Evolutionary conservation across 2,888 invertebrate genomes (phyloP).

Genomic region (Perithous albicinctus): DNA sequence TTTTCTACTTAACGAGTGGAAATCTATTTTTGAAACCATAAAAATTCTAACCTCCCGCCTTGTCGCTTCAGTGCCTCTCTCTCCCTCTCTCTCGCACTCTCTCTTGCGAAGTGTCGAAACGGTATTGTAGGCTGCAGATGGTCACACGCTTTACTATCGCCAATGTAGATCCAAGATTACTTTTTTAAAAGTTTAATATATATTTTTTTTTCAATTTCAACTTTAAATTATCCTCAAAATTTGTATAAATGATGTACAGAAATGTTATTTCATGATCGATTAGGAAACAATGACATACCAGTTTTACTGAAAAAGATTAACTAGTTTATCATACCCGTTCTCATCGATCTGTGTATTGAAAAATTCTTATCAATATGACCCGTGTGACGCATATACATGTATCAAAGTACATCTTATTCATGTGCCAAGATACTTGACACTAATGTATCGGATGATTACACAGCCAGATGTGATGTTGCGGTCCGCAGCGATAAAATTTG

Average conservation of each 20-base stretch:
- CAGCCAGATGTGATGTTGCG: neutral
- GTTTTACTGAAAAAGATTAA: neutral
- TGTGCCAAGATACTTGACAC: neutral
- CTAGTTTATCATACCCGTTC: neutral
- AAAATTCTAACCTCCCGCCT: conserved; percentile 70
- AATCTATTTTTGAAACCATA: conserved; percentile 74
- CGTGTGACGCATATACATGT: neutral
- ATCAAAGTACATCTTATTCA: neutral
- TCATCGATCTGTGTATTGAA: neutral
- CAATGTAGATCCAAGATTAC: neutral
- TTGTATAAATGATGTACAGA: neutral
- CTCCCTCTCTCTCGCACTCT: neutral
- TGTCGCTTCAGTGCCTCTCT: conserved; percentile 39
- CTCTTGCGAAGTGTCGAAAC: neutral
- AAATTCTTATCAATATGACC: neutral
- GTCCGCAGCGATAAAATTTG: neutral
- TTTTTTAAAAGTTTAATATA: neutral
- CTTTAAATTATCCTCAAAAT: neutral
- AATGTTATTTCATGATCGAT: neutral
- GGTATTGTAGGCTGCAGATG: neutral
- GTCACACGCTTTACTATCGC: neutral
- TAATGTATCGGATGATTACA: neutral
- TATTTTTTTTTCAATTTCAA: neutral
- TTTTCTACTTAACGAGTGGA: conserved; percentile 47
- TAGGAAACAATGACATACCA: neutral